phyloP scores from a whole-genome alignment of 2,797 vertebrate species.

The Chrosomus eos region DNA sequence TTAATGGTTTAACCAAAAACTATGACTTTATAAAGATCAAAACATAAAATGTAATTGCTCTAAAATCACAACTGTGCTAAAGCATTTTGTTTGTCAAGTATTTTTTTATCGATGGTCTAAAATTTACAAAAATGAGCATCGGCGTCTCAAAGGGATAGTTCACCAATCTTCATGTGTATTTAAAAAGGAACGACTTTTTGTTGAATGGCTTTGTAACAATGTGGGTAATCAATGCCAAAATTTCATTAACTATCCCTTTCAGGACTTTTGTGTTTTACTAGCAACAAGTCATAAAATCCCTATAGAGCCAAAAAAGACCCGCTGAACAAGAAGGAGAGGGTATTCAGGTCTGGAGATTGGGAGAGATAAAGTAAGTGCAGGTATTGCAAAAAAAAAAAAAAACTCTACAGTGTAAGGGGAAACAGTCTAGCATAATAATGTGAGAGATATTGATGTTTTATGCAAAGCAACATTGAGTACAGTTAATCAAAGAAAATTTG shows the following conservation, averaged over 20 bases:
- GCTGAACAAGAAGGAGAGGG: constrained; percentile 5
- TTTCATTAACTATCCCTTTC: background rate
- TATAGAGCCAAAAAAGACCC: background rate
- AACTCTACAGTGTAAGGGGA: background rate
- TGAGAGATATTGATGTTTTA: background rate
- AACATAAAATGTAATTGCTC: background rate
- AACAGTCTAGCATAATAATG: background rate
- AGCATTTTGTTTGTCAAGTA: background rate
- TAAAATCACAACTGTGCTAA: background rate
- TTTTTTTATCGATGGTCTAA: background rate
- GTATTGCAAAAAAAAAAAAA: no score
- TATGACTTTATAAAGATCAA: background rate
- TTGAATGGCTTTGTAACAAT: background rate
- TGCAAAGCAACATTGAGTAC: background rate
- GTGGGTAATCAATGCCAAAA: background rate
- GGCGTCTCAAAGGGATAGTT: background rate
- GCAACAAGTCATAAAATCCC: background rate
- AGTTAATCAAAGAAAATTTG: background rate
- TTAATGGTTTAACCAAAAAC: background rate
- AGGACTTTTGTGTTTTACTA: background rate
- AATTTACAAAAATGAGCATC: background rate
- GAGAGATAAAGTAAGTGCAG: background rate
- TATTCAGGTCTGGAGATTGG: background rate
- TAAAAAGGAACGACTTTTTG: background rate
- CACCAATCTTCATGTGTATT: background rate